Base-by-base conservation (phyloP, 2,888 invertebrate genomes). In the Sinelater perroti region DNA sequence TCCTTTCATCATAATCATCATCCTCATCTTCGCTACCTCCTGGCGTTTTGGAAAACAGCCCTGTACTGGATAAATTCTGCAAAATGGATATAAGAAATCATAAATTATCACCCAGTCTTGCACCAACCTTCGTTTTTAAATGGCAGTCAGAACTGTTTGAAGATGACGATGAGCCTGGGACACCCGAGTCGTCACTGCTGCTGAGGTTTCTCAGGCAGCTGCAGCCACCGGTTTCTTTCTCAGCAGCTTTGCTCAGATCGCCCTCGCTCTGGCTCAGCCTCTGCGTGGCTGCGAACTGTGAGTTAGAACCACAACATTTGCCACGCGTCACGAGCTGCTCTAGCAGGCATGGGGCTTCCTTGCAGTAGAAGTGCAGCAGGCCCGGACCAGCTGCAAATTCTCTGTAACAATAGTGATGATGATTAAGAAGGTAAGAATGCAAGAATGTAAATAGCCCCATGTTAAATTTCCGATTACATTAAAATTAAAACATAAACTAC, bases 341-440 rank as follows among this genome's bases (percentile, higher is more conserved):
- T 6, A 83, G 65, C 7, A 84, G 70, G 44, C 73, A 72, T 2
- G 75, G 65, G 0, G 82, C 82, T 26, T 80, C 72, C 13, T 77
- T 66, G 64, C 82, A 83, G 63, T 81, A 83, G 1, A 84, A 64
- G 30, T 79, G 72, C 2, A 84, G 67, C 63, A 83, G 81, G 0
- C 83, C 83, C 2, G 80, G 73, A 4, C 83, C 83, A n/a, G 78
- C 77, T 17, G 78, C 73, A 64, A 83, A 84, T 42, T 80, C 78
- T 49, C 82, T 82, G 26, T 66, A 73, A n/a, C n/a, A 45, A 33
- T 14, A 45, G n/a, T n/a, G n/a, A n/a, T n/a, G n/a, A n/a, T n/a
- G n/a, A n/a, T n/a, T n/a, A n/a, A n/a, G n/a, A n/a, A n/a, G n/a
- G n/a, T n/a, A n/a, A n/a, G n/a, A n/a, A n/a, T n/a, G n/a, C n/a